Evolutionary conservation across 2,113 vertebrate genomes (phyloP), one percentile per base, ranked within the genome.

Genomic region (Chaetorhynchus papuensis): DNA sequence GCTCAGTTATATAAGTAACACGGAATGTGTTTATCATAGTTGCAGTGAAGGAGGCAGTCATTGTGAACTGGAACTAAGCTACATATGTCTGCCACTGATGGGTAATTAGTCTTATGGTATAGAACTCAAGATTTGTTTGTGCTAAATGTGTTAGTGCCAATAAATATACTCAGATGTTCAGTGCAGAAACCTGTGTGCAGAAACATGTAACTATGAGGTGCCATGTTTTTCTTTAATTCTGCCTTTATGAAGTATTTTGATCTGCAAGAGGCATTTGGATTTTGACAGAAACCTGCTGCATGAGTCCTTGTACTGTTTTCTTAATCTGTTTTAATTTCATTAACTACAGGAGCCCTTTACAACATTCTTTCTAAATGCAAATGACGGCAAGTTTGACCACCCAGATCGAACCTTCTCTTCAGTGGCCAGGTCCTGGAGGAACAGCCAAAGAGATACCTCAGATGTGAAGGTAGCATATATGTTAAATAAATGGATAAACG

Each of bases 371-470:
- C 98, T 99, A 72, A 98, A 98, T 97, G 97, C 98, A 97, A 99
- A 99, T 89, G 98, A 99, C 59, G 98, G 98, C 91, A 99, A 98
- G 97, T 99, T 99, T 87, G 99, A 99, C 97, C 99, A 99, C 94
- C 98, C 99, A 33, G 98, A 99, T 93, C 97, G 98, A 96, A 99
- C 99, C 27, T 99, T 99, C 96, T 99, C 99, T 11, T 98, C 98
- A 15, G 98, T 99, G 31, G 95, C 98, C 53, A 98, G 98, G 75
- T 99, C 99, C 31, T 99, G 99, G 99, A 98, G 99, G 97, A 99
- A 99, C 89, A 99, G 99, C 96, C 99, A 99, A 97, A 98, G 99
- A 93, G 99, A 99, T 96, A 99, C 99, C 33, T 98, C 99, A 7
- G 99, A 99, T 87, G 98, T 99, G 31, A 99, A 99, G 98, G 99